Base-by-base conservation (phyloP, 2,797 vertebrate species). In the Myotis findleyi region DNA sequence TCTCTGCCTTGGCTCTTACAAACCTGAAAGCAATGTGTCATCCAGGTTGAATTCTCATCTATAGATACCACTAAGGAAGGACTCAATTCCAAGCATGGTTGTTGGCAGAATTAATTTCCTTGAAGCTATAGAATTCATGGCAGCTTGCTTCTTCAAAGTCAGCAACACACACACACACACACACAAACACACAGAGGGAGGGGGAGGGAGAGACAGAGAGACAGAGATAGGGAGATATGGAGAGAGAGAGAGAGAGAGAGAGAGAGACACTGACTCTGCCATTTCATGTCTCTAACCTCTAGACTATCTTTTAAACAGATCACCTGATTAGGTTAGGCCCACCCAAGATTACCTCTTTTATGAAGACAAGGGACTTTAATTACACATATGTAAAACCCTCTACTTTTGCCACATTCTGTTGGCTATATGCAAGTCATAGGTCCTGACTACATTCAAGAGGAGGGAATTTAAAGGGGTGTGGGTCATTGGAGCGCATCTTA, bases 101-200 rank as follows among this genome's bases (percentile, higher is more conserved):
- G 23, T 82, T 92, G 68, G 49, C 27, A 93, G 44, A 91, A 83
- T 90, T 80, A 10, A 49, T 94, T 92, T 91, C 49, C n/a, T 85
- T 69, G 68, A 87, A 49, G 69, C 17, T 73, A 20, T 75, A 93
- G 75, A 89, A 41, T 68, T 88, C 49, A 66, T 55, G 33, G 21
- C 84, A 87, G 36, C 30, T 76, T 95, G 36, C 44, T 53, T 96
- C 53, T 93, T 95, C 36, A 88, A 89, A 81, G 33, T 95, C 33
- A 82, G 80, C n/a, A 72, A 17, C 6, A 82, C 59, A 47, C 27
- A 81, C 17, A n/a, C 38, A 30, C 16, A 17, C 33, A 38, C 64
- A 33, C 64, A 66, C 30, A n/a, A 6, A n/a, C 62, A 64, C 62
- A n/a, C 62, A 64, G 66, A 8, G 2, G 23, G 12, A 2, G 1